phyloP scores from a whole-genome alignment of 2,113 vertebrate genomes.

The Antidorcas marsupialis region DNA sequence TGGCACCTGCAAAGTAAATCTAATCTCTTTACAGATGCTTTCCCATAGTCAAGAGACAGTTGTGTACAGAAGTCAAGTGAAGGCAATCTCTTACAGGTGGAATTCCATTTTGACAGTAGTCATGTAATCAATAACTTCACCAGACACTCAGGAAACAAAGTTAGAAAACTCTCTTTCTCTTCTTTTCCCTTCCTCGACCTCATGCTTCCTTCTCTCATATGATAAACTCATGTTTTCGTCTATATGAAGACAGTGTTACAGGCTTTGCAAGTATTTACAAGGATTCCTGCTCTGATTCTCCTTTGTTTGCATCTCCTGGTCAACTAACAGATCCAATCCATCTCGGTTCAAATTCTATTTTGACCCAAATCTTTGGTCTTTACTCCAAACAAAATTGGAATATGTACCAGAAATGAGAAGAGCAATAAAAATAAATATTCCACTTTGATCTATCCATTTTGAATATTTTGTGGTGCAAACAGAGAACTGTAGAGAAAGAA shows the following conservation, averaged over 20 bases:
- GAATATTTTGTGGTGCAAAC: constrained; percentile 72
- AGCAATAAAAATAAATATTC: constrained; percentile 73
- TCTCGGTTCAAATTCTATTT: constrained; percentile 73
- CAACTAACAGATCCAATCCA: constrained; percentile 64
- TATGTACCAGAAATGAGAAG: constrained; percentile 71
- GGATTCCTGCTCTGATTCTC: constrained; percentile 39
- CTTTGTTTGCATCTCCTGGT: constrained; percentile 63
- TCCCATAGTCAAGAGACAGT: neutral
- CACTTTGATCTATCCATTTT: constrained; percentile 74
- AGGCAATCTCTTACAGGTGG: constrained; percentile 20
- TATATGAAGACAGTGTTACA: neutral
- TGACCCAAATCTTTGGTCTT: constrained; percentile 74
- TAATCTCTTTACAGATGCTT: neutral
- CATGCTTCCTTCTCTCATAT: neutral
- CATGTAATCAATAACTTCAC: constrained; percentile 70
- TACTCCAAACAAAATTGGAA: constrained; percentile 70
- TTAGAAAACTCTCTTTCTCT: constrained; percentile 40
- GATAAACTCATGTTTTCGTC: neutral
- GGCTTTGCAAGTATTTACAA: neutral
- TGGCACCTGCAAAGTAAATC: constrained; percentile 21
- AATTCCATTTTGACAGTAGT: constrained; percentile 42
- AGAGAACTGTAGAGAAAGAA: neutral
- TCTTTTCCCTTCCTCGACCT: neutral
- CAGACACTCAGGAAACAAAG: constrained; percentile 56
- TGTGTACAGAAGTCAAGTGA: constrained; percentile 39